Conservation (phyloP, 2,113 vertebrate species). For the Malurus alboscapulatus region DNA sequence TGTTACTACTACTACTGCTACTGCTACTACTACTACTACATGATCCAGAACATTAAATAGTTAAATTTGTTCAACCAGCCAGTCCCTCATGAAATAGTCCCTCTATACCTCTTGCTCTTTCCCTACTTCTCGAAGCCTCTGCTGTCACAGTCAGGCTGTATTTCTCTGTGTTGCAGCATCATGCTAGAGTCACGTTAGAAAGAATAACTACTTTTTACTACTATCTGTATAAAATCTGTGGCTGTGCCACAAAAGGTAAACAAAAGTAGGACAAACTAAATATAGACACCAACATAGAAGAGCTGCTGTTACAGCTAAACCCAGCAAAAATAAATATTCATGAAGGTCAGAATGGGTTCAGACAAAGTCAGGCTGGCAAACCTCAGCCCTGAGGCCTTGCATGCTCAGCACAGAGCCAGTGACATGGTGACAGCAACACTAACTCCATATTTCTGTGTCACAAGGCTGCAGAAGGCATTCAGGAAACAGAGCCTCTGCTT, state of each 20-base stretch:
- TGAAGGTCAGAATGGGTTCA: not conserved
- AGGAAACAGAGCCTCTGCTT: not conserved
- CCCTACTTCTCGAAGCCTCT: not conserved
- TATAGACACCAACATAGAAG: not conserved
- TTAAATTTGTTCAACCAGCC: not conserved
- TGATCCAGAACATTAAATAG: not conserved
- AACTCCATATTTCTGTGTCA: accelerated
- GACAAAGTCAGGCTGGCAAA: not conserved
- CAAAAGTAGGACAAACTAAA: not conserved
- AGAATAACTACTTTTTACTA: not conserved
- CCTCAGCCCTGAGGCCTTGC: not conserved
- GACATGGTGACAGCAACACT: not conserved
- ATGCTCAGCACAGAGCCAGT: too few species aligned
- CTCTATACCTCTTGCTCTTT: not conserved
- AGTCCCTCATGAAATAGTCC: not conserved
- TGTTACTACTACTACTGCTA: too few species aligned
- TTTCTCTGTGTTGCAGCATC: not conserved
- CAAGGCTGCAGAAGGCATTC: not conserved
- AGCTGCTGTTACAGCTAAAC: not conserved
- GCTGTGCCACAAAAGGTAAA: not conserved
- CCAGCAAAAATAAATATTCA: not conserved
- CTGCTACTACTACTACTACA: not conserved
- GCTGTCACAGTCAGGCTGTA: not conserved
- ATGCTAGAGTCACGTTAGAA: not conserved
- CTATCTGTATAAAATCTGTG: not conserved